A percentile compares a stretch with the other conserved stretches of the same genome.
These are phyloP conservation scores for Oreamnos americanus DNA, from an alignment of 2,113 vertebrate genomes.

Conservation along the genomic window DNA sequence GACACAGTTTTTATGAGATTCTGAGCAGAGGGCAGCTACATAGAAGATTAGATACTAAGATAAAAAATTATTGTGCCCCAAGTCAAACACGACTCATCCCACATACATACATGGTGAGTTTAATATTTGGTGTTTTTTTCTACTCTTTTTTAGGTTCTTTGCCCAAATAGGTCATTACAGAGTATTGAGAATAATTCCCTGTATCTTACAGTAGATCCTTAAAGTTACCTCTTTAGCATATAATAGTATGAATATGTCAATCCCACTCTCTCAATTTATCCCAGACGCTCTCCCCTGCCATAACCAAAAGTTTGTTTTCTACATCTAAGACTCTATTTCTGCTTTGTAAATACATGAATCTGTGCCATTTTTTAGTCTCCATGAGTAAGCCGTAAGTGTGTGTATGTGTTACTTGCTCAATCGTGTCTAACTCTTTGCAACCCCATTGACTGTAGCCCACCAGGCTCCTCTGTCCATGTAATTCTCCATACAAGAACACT, in stretches of 20 bases:
- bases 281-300: not conserved
- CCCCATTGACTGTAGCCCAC: not conserved
- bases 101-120: not conserved
- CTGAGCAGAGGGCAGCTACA: rapidly evolving
- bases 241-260: not conserved
- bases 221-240: not conserved
- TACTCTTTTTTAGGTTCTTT: not conserved
- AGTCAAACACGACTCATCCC: not conserved
- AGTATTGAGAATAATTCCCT: not conserved
- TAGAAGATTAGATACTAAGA: not conserved
- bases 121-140: not conserved
- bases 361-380: not conserved
- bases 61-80: not conserved
- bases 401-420: not conserved
- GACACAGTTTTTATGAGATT: rapidly evolving
- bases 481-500: not conserved
- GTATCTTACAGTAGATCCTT: not conserved
- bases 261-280: not conserved
- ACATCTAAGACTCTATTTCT: not conserved
- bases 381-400: not conserved
- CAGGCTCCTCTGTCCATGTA: not conserved
- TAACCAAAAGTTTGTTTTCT: not conserved
- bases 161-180: not conserved
- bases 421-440: not conserved
- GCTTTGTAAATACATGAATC: not conserved